Evolutionary conservation across 2,113 vertebrate species (phyloP), one percentile per base, ranked within the genome.

Genomic region (Pongo pygmaeus): DNA sequence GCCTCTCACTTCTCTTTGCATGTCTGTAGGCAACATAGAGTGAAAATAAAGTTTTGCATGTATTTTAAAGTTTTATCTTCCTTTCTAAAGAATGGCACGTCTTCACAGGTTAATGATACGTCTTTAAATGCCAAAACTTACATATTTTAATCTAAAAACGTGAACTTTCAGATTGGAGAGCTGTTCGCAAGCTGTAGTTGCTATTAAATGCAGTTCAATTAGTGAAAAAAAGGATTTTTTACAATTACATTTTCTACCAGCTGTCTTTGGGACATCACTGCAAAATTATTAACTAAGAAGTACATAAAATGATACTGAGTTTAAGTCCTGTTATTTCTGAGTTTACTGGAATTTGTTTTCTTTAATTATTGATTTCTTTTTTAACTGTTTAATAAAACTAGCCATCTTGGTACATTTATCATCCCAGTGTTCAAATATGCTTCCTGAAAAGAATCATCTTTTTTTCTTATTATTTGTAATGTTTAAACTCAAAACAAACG

Each of bases 81-180:
- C 50, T 92, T 94, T 43, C 25, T 92, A 55, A 88, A 85, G 35
- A 61, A 38, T 83, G 14, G 23, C n/a, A 0, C 40, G 11, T 74
- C 48, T 91, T 72, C 22, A 70, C 40, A 89, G 6, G 10, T 57
- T 72, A 92, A 94, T 46, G 9, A 32, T 75, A 52, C 22, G 23
- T 18, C 25, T 96, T 96, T 80, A 94, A 81, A 38, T 83, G 46
- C 25, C 32, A 87, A 96, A 93, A 70, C 2, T 38, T 72, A 11
- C 14, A 67, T 64, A 6, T 96, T 92, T 92, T 96, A 89, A 78
- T 48, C 23, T 92, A 91, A 90, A 96, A 83, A 18, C 17, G 23
- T 70, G 27, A 40, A 2, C 35, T 96, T 97, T 97, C 61, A 89
- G 23, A 52, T 64, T 57, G 25, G 87, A 88, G 5, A 72, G 16